Evolutionary conservation across 2,113 vertebrate genomes (phyloP), one percentile per base, ranked within the genome.

Genomic region (Megaptera novaeangliae): DNA sequence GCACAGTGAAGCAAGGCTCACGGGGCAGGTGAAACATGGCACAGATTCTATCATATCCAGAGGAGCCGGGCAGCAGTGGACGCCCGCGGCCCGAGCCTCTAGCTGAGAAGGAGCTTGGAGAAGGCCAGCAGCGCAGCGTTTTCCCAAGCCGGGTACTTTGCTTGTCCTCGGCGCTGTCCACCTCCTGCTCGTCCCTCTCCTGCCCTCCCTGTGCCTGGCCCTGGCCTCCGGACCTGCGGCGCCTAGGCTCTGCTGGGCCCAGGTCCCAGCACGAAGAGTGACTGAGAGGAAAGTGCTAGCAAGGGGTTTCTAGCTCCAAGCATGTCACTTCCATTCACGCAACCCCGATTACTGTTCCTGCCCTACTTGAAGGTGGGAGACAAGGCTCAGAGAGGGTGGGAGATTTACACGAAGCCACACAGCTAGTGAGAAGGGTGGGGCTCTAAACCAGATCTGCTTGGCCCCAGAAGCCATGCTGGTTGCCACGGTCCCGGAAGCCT

Each of bases 11-110:
- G 63, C 55, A 11, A 5, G 31, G 44, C 23, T 17, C 36, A 0
- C 0, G 7, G 34, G 25, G 63, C 12, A 5, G 57, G 25, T 2
- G 27, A 44, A 20, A 69, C 0, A 0, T 27, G 46, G 39, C 20
- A 44, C 0, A 0, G 1, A 6, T 17, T 13, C 72, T 8, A 8
- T 3, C 39, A 1, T 0, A 4, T 5, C n/a, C 59, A 36, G 25
- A 20, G 29, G 25, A 55, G 29, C 31, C 3, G 0, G n/a, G 5
- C 14, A 25, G 71, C 23, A 69, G 14, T 8, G 36, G 17, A 10
- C 18, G 4, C 11, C 8, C 4, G 0, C 1, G 29, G 78, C 2
- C 29, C 3, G 29, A 55, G 46, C 0, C 10, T 17, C 64, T 23
- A 5, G 25, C 71, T 25, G 64, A 66, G 46, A 11, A 27, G 39